Percentiles rank a stretch among this genome's conserved stretches.
phyloP scores from a whole-genome alignment of 2,797 vertebrate genomes.

The Squalus acanthias region DNA sequence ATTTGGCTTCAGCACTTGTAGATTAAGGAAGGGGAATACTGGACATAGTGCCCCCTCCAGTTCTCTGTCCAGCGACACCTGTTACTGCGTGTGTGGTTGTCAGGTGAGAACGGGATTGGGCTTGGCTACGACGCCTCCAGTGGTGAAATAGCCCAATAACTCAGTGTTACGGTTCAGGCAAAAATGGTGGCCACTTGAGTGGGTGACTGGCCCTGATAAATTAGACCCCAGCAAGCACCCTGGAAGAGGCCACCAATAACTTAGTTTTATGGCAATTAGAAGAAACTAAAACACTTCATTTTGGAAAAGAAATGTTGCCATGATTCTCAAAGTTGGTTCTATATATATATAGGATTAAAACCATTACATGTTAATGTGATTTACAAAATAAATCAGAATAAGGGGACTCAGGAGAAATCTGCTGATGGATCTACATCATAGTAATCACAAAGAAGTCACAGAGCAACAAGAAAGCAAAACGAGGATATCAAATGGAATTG shows the following conservation, averaged over 20 bases:
- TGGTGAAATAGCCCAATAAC: no score
- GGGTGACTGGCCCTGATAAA: no score
- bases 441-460: not conserved
- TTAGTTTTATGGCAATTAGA: not conserved
- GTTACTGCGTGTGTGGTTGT: no score
- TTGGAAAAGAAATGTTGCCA: not conserved
- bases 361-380: not conserved
- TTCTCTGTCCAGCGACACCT: no score
- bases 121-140: no score
- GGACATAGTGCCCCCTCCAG: no score
- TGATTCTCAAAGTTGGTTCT: not conserved
- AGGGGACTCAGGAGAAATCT: not conserved
- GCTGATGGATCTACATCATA: not conserved
- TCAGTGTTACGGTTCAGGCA: no score
- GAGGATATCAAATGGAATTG: not conserved
- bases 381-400: not conserved
- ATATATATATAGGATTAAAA: not conserved
- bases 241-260: not conserved
- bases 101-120: no score
- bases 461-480: not conserved
- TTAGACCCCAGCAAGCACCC: not conserved
- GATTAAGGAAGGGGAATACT: no score
- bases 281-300: not conserved
- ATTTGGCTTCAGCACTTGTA: no score
- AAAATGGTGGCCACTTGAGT: no score